Percentiles rank a stretch among this genome's conserved stretches.
Evolutionary conservation across 2,888 invertebrate genomes (phyloP).

Genomic region (Athalia circularis): DNA sequence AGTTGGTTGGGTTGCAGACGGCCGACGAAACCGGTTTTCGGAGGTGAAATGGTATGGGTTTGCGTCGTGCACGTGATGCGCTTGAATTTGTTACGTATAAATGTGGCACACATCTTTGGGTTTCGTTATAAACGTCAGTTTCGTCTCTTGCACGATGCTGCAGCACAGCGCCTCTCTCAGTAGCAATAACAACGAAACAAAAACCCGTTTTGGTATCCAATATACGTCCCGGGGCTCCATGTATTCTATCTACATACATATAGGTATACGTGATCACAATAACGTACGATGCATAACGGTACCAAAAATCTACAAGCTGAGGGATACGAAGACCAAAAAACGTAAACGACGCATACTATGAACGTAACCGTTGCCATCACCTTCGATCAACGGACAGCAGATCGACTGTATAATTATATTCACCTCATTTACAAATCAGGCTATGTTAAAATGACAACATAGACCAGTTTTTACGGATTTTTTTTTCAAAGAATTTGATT

Average conservation of each 20-base stretch:
- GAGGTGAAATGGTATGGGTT: not conserved
- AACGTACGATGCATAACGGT: constrained; percentile 35
- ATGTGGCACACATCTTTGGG: constrained; percentile 10
- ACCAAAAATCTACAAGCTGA: constrained; percentile 28
- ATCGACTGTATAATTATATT: too few species aligned
- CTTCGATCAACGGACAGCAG: not conserved
- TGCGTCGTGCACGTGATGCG: not conserved
- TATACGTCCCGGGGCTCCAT: not conserved
- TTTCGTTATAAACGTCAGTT: constrained; percentile 7
- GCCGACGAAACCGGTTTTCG: constrained; percentile 17
- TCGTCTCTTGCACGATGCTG: constrained; percentile 12
- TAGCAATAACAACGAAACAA: constrained; percentile 26
- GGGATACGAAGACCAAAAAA: constrained; percentile 17
- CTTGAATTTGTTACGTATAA: not conserved
- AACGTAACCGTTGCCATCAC: not conserved
- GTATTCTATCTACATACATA: not conserved
- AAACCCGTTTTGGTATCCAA: constrained; percentile 18
- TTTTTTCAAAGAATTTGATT: too few species aligned
- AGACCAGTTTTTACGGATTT: too few species aligned
- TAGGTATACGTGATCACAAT: constrained; percentile 37
- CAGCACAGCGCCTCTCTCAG: constrained; percentile 22
- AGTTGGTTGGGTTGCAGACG: constrained; percentile 16
- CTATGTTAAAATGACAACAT: too few species aligned
- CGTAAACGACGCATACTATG: not conserved
- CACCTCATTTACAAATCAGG: too few species aligned